A percentile compares a stretch with the other conserved stretches of the same genome.
Conservation (phyloP, 2,113 vertebrate species). For the Cettia cetti region DNA sequence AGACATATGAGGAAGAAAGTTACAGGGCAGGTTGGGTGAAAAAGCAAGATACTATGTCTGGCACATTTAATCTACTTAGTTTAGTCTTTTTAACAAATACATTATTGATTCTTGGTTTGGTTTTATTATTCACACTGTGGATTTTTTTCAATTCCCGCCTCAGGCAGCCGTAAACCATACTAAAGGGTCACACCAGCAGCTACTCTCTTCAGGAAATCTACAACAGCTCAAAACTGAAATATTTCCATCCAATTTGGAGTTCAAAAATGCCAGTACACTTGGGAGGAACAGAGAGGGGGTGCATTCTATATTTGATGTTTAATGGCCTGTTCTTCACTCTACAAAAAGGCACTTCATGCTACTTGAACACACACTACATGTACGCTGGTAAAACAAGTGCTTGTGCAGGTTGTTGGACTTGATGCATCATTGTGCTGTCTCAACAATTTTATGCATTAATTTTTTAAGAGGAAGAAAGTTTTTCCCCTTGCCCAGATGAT, state of each 20-base stretch:
- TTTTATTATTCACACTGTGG: background rate
- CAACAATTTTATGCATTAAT: background rate
- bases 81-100: background rate
- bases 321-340: background rate
- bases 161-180: background rate
- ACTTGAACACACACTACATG: background rate
- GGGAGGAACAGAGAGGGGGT: background rate
- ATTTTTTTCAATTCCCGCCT: background rate
- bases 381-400: background rate
- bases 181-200: background rate
- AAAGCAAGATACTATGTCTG: background rate
- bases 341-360: background rate
- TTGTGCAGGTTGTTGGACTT: background rate
- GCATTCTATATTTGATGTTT: background rate
- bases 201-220: background rate
- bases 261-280: background rate
- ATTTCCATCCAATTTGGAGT: background rate
- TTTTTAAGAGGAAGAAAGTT: background rate
- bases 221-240: background rate
- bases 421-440: background rate
- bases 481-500: background rate
- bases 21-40: background rate
- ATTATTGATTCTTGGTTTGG: constrained; percentile 33
- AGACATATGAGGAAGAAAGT: background rate
- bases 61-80: background rate